These are phyloP conservation scores for Cheiracanthium punctorium DNA, from an alignment of 2,888 invertebrate genomes.

Conservation along the genomic window DNA sequence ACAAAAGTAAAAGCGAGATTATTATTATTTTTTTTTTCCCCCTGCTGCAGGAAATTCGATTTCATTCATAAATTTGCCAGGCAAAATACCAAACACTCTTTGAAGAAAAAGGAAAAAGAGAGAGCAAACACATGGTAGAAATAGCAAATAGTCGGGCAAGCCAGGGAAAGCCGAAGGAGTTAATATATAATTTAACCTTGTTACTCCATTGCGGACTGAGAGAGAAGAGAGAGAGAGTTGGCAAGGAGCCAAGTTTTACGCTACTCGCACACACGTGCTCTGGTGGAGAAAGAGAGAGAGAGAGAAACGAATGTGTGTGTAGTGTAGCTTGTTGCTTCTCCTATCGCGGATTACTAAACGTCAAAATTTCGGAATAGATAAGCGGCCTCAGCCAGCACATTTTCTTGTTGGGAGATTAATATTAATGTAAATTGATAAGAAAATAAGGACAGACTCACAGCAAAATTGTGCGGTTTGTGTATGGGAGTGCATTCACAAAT, in stretches of 20 bases:
- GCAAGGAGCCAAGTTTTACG: slow-evolving; percentile 37
- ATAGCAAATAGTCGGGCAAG: slow-evolving; percentile 9
- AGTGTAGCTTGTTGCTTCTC: neutral
- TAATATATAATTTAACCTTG: slow-evolving; percentile 62
- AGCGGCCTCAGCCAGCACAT: neutral
- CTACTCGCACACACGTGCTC: neutral
- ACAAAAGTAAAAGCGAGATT: no score
- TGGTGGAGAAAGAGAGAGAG: neutral
- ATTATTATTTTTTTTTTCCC: no score
- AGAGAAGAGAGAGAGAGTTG: neutral
- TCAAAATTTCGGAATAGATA: slow-evolving; percentile 13
- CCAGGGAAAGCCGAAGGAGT: neutral
- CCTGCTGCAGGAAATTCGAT: neutral
- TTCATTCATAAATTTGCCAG: slow-evolving; percentile 10
- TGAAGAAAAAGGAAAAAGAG: neutral
- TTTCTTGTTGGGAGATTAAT: slow-evolving; percentile 4
- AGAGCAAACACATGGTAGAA: slow-evolving; percentile 10
- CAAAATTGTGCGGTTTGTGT: no score
- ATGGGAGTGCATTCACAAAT: neutral
- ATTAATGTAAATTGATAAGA: slow-evolving; percentile 6
- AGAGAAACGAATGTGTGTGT: neutral
- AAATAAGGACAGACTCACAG: neutral
- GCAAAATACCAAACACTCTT: neutral
- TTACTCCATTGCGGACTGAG: slow-evolving; percentile 25
- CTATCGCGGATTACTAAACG: neutral